Percentiles rank a stretch among this genome's conserved stretches.
phyloP scores from a whole-genome alignment of 1,140 invertebrate genomes.

The Tyrophagus putrescentiae region DNA sequence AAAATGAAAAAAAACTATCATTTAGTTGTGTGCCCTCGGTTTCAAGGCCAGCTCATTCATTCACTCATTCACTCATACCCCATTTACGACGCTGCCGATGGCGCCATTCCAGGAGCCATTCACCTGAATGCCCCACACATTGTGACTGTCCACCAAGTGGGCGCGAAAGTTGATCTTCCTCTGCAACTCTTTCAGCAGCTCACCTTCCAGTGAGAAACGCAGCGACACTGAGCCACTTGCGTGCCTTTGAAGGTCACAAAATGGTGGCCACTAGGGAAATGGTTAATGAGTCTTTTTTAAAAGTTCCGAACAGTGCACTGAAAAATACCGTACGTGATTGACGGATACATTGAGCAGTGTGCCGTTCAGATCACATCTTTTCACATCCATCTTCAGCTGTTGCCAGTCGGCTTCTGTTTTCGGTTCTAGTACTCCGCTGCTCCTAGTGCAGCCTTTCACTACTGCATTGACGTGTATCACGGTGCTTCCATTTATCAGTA shows the following conservation, averaged over 20 bases:
- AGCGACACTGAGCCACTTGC: not conserved
- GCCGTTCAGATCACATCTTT: no score
- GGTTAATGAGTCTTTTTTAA: no score
- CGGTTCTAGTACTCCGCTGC: no score
- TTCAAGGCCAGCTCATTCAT: not conserved
- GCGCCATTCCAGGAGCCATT: not conserved
- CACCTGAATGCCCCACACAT: not conserved
- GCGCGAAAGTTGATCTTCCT: not conserved
- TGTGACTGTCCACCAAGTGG: not conserved
- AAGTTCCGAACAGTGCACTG: no score
- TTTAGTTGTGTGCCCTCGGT: not conserved
- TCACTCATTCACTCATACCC: not conserved
- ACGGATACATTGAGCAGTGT: no score
- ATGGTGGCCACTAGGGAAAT: slow-evolving; percentile 1
- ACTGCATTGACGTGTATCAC: no score
- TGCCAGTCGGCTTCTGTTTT: no score
- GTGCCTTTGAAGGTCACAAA: not conserved
- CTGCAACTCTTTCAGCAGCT: not conserved
- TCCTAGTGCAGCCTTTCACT: no score
- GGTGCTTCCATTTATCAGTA: no score
- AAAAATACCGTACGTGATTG: no score
- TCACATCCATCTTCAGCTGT: no score
- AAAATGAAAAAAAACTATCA: not conserved
- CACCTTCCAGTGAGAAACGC: not conserved
- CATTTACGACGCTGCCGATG: not conserved